Conservation (phyloP, 2,888 invertebrate species). For the Xestia rhomboidea region DNA sequence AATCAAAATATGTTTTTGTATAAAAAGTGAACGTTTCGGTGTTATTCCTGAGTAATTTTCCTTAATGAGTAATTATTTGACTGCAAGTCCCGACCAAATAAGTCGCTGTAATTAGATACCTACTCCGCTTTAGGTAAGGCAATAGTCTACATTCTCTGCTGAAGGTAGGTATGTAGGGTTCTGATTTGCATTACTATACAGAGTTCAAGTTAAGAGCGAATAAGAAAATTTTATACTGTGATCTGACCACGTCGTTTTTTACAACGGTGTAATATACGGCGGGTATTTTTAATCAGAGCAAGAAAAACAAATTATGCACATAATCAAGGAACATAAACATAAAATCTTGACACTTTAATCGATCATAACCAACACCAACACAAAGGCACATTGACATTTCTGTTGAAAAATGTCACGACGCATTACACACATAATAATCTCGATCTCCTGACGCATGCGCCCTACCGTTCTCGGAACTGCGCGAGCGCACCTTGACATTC, state of each 20-base stretch:
- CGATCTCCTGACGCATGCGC: slow-evolving; percentile 66
- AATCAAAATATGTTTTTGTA: slow-evolving; percentile 21
- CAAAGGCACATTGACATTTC: slow-evolving; percentile 67
- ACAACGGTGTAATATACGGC: background rate
- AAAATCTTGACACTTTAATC: slow-evolving; percentile 45
- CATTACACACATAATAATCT: slow-evolving; percentile 67
- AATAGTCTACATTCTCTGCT: slow-evolving; percentile 20
- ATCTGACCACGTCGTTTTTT: background rate
- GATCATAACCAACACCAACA: slow-evolving; percentile 55
- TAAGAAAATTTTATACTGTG: background rate
- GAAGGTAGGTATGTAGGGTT: background rate
- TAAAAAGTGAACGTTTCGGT: background rate
- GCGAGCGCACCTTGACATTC: slow-evolving; percentile 87
- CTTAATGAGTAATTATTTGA: slow-evolving; percentile 27
- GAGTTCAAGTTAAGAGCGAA: slow-evolving; percentile 14
- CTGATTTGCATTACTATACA: slow-evolving; percentile 2
- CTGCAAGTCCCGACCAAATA: slow-evolving; percentile 15
- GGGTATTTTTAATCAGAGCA: background rate
- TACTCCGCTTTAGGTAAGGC: background rate
- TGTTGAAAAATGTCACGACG: slow-evolving; percentile 64
- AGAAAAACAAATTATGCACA: slow-evolving; percentile 19
- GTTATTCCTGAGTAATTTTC: slow-evolving; percentile 28
- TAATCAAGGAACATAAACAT: slow-evolving; percentile 25
- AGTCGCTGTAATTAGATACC: slow-evolving; percentile 24
- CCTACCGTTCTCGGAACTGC: slow-evolving; percentile 74